Percentiles rank a stretch among this genome's conserved stretches.
phyloP scores from a whole-genome alignment of 2,113 vertebrate species.

The Oncorhynchus keta region DNA sequence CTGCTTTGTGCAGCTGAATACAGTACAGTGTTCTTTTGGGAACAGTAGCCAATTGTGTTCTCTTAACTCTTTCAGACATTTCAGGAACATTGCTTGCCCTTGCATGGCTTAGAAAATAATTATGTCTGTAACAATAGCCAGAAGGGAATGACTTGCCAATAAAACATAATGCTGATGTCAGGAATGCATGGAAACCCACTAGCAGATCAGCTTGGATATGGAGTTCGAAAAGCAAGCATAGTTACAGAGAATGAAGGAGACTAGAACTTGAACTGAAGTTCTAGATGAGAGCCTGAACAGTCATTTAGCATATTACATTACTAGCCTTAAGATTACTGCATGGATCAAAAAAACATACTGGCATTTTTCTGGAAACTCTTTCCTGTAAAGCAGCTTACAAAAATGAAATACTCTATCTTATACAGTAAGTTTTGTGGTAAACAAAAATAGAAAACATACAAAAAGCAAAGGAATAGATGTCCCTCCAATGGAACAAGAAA shows the following conservation, averaged over 20 bases:
- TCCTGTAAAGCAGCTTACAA: background rate
- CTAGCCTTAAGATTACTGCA: background rate
- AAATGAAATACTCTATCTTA: background rate
- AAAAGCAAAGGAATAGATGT: background rate
- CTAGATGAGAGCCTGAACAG: background rate
- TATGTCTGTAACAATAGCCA: background rate
- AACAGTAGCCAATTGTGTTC: background rate
- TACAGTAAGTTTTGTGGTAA: background rate
- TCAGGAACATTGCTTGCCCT: background rate
- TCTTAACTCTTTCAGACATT: background rate
- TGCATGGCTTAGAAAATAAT: background rate
- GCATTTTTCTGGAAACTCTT: background rate
- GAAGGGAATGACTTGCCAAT: background rate
- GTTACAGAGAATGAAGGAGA: background rate
- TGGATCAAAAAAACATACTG: background rate
- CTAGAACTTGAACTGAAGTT: background rate
- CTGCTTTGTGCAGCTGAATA: background rate
- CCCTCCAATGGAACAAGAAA: background rate
- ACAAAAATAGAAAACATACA: background rate
- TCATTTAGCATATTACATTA: background rate
- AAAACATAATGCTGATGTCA: background rate
- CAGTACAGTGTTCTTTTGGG: background rate
- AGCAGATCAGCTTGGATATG: background rate
- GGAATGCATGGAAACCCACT: background rate
- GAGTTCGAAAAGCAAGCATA: background rate